Base-by-base conservation (phyloP, 2,888 invertebrate genomes). In the Omphaloscelis lunosa region DNA sequence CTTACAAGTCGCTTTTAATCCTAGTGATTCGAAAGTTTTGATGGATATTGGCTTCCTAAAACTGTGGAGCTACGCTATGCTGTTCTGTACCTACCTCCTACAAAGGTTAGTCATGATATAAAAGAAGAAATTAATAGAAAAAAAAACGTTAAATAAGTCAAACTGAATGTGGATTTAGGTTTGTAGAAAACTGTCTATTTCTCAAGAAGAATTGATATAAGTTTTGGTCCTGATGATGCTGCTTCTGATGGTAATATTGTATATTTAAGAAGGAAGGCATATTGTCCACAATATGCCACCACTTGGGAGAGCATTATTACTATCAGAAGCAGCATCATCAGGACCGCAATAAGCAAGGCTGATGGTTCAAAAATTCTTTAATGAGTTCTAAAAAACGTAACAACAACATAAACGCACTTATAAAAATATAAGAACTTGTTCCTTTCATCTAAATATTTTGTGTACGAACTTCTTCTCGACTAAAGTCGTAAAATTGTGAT, bases 401-500 rank as follows among this genome's bases (percentile, higher is more conserved):
- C 23, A 79, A 65, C 45, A 63, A 34, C 9, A 48, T 34, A 51
- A 69, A 78, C 48, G 72, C 41, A 58, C 27, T 56, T 79, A 56
- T 27, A 72, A 56, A 51, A 48, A 58, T 79, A 62, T 48, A 74
- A 63, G 56, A 58, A 82, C 67, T 82, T 53, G 56, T 62, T 53
- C 17, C 27, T 63, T 69, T 82, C 83, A 86, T 84, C 80, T 79
- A 86, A 88, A 89, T 88, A 87, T 87, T 87, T 84, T 85, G 82
- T 81, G 62, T 85, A 80, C 86, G 82, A 89, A 91, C 89, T 92
- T 92, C 90, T 89, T 89, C 87, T 76, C 85, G 86, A 86, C 79
- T 88, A 84, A 90, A 90, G 91, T 88, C 85, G 91, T 93, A 92
- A 95, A 94, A 94, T 94, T 94, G 93, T 95, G 94, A 96, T 95